Evolutionary conservation across 2,888 invertebrate species (phyloP), one percentile per base, ranked within the genome.

Genomic region (Blera fallax): DNA sequence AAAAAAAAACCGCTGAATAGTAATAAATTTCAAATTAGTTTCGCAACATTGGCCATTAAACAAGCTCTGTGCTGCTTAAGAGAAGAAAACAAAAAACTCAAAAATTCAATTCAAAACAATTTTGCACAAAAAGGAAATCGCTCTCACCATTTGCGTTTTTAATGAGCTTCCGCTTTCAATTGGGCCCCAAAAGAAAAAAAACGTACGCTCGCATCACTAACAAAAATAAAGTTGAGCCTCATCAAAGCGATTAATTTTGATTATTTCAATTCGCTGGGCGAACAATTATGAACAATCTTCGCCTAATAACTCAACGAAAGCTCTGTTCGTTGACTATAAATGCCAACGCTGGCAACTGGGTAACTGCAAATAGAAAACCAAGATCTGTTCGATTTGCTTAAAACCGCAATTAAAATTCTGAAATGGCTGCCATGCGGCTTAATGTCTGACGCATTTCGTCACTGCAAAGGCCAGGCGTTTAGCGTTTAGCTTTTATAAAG

Each of bases 371-470:
- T 76, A 67, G 62, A 62, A 54, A 69, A 32, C 48, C 29, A 34
- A 67, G 58, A 80, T 84, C 67, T 37, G 62, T 64, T 64, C 18
- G 50, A 80, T 84, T 84, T 69, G 80, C 69, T 74, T 84, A 80
- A 84, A 84, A 54, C 24, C 3, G n/a, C 50, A 24, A 74, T 84
- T 84, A 50, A 80, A 80, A 84, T 84, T 74, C 84, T 56, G 27
- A 50, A 24, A 54, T 40, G 43, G 40, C 37, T 18, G 69, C 52
- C 14, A 14, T 18, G 29, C 16, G 43, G 43, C 45, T 70, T 43
- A 64, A 50, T 70, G 70, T 14, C 60, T 83, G 83, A 83, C 83
- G 83, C 73, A 83, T 62, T 64, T 77, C 45, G 45, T 21, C 21
- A 67, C 34, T 52, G 48, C 64, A 74, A 74, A 74, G 74, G 48